Evolutionary conservation across 1,140 invertebrate species (phyloP), one percentile per base, ranked within the genome.

Genomic region (Patella vulgata): DNA sequence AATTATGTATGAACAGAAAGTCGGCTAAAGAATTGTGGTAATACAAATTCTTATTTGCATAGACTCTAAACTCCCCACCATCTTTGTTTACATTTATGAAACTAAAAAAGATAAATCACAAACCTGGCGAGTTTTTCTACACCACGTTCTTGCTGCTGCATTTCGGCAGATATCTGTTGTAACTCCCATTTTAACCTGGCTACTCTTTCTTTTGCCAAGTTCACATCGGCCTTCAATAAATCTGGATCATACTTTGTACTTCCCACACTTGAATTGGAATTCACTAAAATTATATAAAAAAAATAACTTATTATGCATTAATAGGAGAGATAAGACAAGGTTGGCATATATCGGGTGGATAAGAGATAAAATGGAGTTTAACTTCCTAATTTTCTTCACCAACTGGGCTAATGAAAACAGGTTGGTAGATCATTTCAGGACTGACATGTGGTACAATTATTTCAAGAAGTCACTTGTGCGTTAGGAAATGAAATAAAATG

Each of bases 201-300:
- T 1, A 98, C 95, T 54, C 95, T 86, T 70, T 92, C 93, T 74
- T 91, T 90, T 1, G 95, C 95, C 73, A 93, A 87, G 27, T 91
- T 91, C 30, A 98, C 92, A 84, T 98, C 96, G 31, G 93, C 92
- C 81, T 95, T 94, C 31, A 98, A 86, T 27, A 96, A 86, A 77
- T 98, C 95, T 23, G 95, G 94, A 85, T 98, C 95, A 81, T 96
- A 96, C 75, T 95, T 93, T 36, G 93, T 95, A 57, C 77, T 79
- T 70, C 93, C 87, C 74, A 91, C 90, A 86, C 94, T 93, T 48
- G 92, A 91, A 72, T 91, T 93, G 50, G 95, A 97, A 86, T 93
- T 95, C 78, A 97, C 94, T 96, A 85, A 19, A 83, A 73, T 14
- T n/a, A n/a, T n/a, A n/a, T n/a, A n/a, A n/a, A n/a, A n/a, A n/a